phyloP scores from a whole-genome alignment of 2,113 vertebrate genomes.

The Tragelaphus strepsiceros region DNA sequence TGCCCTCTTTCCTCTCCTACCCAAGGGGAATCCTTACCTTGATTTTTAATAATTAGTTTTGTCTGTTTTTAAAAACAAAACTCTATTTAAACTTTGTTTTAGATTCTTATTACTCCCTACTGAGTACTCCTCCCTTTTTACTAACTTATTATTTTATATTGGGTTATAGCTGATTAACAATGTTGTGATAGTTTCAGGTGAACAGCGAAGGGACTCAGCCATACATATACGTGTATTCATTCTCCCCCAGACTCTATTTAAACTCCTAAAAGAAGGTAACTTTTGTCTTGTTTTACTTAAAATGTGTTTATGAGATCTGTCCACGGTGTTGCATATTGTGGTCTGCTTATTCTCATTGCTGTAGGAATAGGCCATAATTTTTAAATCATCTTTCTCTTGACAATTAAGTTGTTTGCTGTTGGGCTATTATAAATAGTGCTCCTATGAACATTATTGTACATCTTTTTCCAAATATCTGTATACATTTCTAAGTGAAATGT shows the following conservation, averaged over 20 bases:
- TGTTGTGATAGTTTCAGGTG: neutral
- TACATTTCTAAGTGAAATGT: neutral
- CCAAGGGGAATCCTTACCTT: neutral
- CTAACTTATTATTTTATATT: neutral
- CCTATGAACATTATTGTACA: neutral
- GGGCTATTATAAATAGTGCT: neutral
- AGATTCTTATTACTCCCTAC: neutral
- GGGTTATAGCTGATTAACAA: neutral
- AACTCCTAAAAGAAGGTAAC: neutral
- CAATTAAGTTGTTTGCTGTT: neutral
- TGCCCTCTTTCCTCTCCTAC: fast-evolving
- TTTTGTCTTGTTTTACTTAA: neutral
- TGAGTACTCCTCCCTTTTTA: neutral
- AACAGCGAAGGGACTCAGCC: neutral
- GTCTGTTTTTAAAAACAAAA: neutral
- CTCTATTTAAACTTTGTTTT: neutral
- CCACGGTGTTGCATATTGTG: too few relatives aligned
- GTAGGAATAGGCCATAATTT: neutral
- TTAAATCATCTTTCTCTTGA: neutral
- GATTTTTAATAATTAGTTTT: neutral
- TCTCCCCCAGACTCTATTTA: neutral
- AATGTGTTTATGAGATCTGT: neutral
- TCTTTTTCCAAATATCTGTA: neutral
- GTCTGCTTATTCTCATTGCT: neutral
- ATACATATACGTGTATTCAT: neutral